A percentile compares a stretch with the other conserved stretches of the same genome.
Evolutionary conservation across 1,140 invertebrate species (phyloP).

Genomic region (Acyrthosiphon pisum): DNA sequence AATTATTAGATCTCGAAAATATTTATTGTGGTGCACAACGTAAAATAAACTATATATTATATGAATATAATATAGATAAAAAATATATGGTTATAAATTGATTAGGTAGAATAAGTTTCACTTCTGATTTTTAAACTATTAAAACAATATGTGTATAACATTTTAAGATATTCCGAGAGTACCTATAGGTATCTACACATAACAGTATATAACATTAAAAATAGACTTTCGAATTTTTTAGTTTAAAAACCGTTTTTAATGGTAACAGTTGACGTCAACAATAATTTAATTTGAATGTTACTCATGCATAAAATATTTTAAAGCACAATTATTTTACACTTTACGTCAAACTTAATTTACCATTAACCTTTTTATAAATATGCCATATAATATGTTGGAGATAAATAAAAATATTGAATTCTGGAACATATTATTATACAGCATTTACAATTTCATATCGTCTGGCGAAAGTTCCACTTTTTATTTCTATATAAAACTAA

Average conservation of each 20-base stretch:
- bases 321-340: neutral
- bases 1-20: neutral
- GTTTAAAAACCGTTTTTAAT: neutral
- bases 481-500: neutral
- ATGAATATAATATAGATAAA: neutral
- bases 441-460: neutral
- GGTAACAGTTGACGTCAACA: neutral
- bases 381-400: neutral
- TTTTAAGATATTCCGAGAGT: neutral
- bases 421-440: neutral
- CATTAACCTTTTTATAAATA: neutral
- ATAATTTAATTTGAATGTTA: neutral
- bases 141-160: neutral
- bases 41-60: neutral
- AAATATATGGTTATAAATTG: neutral
- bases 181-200: neutral
- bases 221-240: neutral
- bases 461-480: neutral
- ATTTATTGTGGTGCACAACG: neutral
- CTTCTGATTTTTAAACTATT: neutral
- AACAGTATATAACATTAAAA: neutral
- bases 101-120: neutral
- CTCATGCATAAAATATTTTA: conserved; percentile 18
- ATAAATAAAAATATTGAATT: neutral
- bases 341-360: neutral